Evolutionary conservation across 2,113 vertebrate genomes (phyloP).

Genomic region (Arizona elegans): DNA sequence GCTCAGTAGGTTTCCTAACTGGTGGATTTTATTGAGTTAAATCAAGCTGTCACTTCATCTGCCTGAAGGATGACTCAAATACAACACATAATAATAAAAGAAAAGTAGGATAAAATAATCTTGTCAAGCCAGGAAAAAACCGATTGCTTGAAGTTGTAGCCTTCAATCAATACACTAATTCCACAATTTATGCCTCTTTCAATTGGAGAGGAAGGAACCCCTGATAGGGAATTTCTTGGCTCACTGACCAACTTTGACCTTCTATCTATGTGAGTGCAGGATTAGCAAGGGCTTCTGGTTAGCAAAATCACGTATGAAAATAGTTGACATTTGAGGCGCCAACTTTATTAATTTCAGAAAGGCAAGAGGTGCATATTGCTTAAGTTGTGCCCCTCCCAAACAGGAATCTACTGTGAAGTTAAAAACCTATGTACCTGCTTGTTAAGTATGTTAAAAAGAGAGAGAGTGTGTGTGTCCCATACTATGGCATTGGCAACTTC

Average conservation of each 20-base stretch:
- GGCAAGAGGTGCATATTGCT: conserved; percentile 55
- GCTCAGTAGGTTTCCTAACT: conserved; percentile 96
- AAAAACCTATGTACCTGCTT: not conserved
- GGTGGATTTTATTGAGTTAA: conserved; percentile 98
- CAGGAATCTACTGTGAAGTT: not conserved
- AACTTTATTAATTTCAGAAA: conserved; percentile 86
- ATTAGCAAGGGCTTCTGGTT: conserved; percentile 90
- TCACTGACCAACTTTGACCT: conserved; percentile 99
- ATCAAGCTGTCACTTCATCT: conserved; percentile 99
- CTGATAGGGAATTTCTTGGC: conserved; percentile 99
- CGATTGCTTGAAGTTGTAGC: conserved; percentile 95
- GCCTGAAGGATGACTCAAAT: conserved; percentile 98
- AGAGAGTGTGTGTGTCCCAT: not conserved
- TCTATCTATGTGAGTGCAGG: conserved; percentile 85
- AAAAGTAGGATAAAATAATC: conserved; percentile 99
- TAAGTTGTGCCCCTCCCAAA: conserved; percentile 4
- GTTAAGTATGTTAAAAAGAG: not conserved
- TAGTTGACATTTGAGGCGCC: conserved; percentile 81
- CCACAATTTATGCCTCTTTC: conserved; percentile 97
- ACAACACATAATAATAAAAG: conserved; percentile 99
- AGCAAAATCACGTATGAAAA: conserved; percentile 91
- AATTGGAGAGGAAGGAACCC: conserved; percentile 92
- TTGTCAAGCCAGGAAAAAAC: conserved; percentile 98
- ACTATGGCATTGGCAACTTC: not conserved
- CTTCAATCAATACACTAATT: conserved; percentile 99